Evolutionary conservation across 2,113 vertebrate species (phyloP).

Genomic region (Burhinus oedicnemus): DNA sequence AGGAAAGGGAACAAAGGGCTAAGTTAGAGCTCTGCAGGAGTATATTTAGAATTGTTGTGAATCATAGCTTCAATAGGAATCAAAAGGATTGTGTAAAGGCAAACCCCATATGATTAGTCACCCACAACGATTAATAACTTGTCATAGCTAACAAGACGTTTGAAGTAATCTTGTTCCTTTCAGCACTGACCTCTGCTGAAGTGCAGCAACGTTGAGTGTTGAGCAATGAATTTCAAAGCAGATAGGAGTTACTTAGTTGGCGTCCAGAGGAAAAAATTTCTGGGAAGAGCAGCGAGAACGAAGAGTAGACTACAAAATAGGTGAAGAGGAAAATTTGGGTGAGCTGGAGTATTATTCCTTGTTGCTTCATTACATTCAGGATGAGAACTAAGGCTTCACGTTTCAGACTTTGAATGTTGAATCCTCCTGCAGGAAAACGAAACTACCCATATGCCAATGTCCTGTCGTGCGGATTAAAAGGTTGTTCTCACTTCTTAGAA

Average conservation of each 20-base stretch:
- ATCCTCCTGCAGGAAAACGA: neutral
- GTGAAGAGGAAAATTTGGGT: neutral
- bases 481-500: neutral
- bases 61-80: neutral
- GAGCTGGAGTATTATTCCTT: neutral
- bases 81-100: neutral
- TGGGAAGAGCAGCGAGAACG: neutral
- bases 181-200: neutral
- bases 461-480: neutral
- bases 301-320: neutral
- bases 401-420: neutral
- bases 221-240: neutral
- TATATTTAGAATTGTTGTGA: conserved; percentile 23
- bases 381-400: neutral
- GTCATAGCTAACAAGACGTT: neutral
- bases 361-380: neutral
- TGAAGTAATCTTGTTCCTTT: neutral
- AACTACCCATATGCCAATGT: neutral
- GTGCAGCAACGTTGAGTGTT: neutral
- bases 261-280: neutral
- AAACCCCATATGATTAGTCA: neutral
- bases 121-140: conserved; percentile 14
- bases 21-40: neutral
- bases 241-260: accelerated
- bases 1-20: neutral